Conservation (phyloP, 1,140 invertebrate genomes). For the Heliothis subflexa region DNA sequence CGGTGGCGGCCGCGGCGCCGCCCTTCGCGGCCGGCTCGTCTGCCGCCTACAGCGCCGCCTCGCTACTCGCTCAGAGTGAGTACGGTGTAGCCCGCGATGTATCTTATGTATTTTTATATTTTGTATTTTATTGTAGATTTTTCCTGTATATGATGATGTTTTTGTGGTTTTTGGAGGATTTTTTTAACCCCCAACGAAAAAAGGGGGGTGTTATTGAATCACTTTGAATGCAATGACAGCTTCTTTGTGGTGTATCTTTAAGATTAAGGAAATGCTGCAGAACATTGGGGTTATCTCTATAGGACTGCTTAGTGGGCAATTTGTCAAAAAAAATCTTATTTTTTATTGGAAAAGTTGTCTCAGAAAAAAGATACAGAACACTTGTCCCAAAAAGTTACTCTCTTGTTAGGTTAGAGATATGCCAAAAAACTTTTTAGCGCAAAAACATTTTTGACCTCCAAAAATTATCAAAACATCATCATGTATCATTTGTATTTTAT, state of each 20-base stretch:
- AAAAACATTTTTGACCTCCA: too few species aligned
- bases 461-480: not conserved
- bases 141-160: not conserved
- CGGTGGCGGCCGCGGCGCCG: conserved; percentile 56
- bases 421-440: too few species aligned
- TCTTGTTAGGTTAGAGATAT: too few species aligned
- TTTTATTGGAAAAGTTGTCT: too few species aligned
- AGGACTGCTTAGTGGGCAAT: too few species aligned
- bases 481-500: conserved; percentile 7
- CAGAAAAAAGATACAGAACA: too few species aligned
- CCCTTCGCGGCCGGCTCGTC: conserved; percentile 70
- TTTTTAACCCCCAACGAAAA: too few species aligned
- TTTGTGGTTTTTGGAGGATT: not conserved
- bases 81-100: conserved; percentile 59
- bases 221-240: not conserved
- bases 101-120: not conserved
- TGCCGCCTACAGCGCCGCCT: conserved; percentile 88
- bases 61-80: conserved; percentile 93
- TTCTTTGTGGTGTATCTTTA: too few species aligned
- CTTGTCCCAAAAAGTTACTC: too few species aligned
- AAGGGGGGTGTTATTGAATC: not conserved
- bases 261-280: too few species aligned
- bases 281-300: too few species aligned
- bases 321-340: too few species aligned
- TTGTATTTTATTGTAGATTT: not conserved